These are phyloP conservation scores for Dryococelus australis DNA, from an alignment of 2,888 invertebrate species.

Conservation along the genomic window DNA sequence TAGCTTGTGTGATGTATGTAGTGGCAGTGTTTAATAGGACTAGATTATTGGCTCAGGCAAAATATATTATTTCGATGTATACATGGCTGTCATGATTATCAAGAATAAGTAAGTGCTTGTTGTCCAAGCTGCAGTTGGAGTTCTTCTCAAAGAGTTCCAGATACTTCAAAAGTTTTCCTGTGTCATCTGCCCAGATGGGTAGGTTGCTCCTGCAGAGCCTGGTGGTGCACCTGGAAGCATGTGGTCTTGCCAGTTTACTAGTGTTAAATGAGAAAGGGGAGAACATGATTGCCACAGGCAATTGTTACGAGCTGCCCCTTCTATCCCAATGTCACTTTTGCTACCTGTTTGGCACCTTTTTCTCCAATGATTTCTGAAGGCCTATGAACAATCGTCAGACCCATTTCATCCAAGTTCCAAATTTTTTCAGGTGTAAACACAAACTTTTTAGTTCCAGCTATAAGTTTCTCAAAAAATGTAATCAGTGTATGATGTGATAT, in stretches of 20 bases:
- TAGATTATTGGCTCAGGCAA: neutral
- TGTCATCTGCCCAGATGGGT: neutral
- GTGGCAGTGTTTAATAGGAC: neutral
- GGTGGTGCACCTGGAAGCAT: neutral
- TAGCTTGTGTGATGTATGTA: neutral
- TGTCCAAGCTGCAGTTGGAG: slow-evolving; percentile 28
- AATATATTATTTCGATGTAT: slow-evolving; percentile 8
- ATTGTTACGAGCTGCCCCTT: slow-evolving; percentile 30
- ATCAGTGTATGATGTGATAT: neutral
- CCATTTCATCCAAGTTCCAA: slow-evolving; percentile 20
- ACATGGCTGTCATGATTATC: slow-evolving; percentile 20
- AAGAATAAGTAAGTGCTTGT: slow-evolving; percentile 28
- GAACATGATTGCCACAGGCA: slow-evolving; percentile 19
- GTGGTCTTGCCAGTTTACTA: slow-evolving; percentile 18
- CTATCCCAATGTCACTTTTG: slow-evolving; percentile 24
- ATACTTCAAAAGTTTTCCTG: neutral
- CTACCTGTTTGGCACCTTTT: slow-evolving; percentile 28
- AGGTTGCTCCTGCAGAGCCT: slow-evolving; percentile 1
- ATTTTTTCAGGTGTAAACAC: slow-evolving; percentile 18
- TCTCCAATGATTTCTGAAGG: slow-evolving; percentile 31
- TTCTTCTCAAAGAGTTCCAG: neutral
- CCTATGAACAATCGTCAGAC: slow-evolving; percentile 23
- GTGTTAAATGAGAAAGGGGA: slow-evolving; percentile 24
- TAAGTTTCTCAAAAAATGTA: neutral
- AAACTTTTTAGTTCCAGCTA: neutral